Evolutionary conservation across 2,113 vertebrate species (phyloP).

Genomic region (Collichthys lucidus): DNA sequence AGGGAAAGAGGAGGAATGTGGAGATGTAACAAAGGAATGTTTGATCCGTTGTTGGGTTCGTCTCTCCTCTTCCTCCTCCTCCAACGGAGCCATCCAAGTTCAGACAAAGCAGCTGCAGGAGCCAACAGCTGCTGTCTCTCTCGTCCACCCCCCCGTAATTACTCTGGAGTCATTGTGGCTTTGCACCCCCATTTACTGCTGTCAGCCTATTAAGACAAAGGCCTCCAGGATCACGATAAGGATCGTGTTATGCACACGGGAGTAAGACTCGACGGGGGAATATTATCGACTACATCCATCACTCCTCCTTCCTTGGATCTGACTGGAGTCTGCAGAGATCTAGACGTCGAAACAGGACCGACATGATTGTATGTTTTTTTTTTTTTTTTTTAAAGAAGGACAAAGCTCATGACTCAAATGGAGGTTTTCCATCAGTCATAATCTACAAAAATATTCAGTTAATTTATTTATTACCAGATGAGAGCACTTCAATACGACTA

Average conservation of each 20-base stretch:
- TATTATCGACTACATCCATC: slow-evolving; percentile 44
- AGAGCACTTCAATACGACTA: neutral
- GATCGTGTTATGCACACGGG: slow-evolving; percentile 62
- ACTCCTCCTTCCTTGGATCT: slow-evolving; percentile 9
- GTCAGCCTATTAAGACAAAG: slow-evolving; percentile 71
- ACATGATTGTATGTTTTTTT: neutral
- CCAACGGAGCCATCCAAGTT: slow-evolving; percentile 2
- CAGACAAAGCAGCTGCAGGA: slow-evolving; percentile 62
- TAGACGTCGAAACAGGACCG: neutral
- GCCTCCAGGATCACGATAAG: slow-evolving; percentile 55
- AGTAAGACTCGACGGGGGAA: slow-evolving; percentile 18
- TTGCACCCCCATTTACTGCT: slow-evolving; percentile 72
- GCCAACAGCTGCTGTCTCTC: slow-evolving; percentile 66
- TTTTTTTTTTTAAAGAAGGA: neutral
- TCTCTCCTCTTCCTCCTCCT: slow-evolving; percentile 31
- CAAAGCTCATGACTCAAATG: neutral
- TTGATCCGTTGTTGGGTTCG: slow-evolving; percentile 46
- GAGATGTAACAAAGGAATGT: slow-evolving; percentile 23
- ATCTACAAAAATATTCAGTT: neutral
- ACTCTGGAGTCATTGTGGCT: slow-evolving; percentile 73
- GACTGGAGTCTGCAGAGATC: neutral
- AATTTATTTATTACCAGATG: neutral
- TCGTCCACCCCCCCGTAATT: slow-evolving; percentile 37
- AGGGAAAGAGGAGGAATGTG: neutral
- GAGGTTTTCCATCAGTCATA: too few relatives aligned